phyloP scores from a whole-genome alignment of 2,888 invertebrate genomes.

The Arctia plantaginis region DNA sequence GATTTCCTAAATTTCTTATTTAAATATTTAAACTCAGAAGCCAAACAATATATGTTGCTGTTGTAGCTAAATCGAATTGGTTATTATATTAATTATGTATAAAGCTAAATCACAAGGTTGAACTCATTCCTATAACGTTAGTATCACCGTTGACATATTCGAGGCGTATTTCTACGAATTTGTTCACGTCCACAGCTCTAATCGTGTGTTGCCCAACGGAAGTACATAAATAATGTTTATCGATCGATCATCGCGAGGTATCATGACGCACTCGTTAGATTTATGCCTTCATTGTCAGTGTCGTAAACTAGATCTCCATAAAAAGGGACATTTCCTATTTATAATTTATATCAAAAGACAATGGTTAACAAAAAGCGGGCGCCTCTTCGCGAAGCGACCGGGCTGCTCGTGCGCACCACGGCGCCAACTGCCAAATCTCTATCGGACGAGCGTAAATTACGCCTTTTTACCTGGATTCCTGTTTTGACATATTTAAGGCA shows the following conservation, averaged over 20 bases:
- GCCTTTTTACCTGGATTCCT: conserved; percentile 87
- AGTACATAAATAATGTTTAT: conserved; percentile 86
- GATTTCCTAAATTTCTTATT: background rate
- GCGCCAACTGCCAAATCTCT: conserved; percentile 87
- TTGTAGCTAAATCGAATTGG: background rate
- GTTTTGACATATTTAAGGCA: conserved; percentile 87
- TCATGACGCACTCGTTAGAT: conserved; percentile 82
- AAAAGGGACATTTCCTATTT: conserved; percentile 87
- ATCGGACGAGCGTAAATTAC: conserved; percentile 86
- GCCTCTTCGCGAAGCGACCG: conserved; percentile 77
- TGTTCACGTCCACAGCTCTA: conserved; percentile 67
- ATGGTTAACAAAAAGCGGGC: conserved; percentile 86
- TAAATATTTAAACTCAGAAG: background rate
- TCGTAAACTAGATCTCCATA: conserved; percentile 87
- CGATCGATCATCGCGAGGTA: conserved; percentile 83
- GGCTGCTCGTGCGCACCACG: conserved; percentile 67
- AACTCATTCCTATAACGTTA: conserved; percentile 32
- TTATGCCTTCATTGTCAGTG: conserved; percentile 85
- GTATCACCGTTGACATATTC: conserved; percentile 45
- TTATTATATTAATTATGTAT: conserved; percentile 9
- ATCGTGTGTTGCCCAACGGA: conserved; percentile 74
- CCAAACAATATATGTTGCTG: background rate
- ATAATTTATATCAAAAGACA: conserved; percentile 86
- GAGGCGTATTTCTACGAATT: conserved; percentile 66
- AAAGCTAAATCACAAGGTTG: conserved; percentile 30